These are phyloP conservation scores for Fukomys damarensis DNA, from an alignment of 2,113 vertebrate species.

Conservation along the genomic window DNA sequence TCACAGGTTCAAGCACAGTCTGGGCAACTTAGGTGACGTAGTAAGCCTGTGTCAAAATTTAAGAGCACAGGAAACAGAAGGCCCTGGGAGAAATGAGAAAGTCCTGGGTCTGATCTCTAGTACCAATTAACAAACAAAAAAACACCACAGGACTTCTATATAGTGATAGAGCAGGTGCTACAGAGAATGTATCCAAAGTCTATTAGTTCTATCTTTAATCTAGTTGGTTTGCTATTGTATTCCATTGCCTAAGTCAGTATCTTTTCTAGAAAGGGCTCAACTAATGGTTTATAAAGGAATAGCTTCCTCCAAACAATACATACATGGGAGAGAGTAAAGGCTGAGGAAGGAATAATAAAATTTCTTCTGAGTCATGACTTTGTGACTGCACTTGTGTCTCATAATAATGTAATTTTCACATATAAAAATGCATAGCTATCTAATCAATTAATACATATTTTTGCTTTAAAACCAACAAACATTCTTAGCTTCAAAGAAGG, in stretches of 20 bases:
- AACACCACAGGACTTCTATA: background rate
- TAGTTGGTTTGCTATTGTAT: background rate
- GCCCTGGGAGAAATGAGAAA: background rate
- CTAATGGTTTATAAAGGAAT: background rate
- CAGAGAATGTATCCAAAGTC: background rate
- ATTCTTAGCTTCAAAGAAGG: background rate
- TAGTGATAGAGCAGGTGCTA: background rate
- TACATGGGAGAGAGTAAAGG: background rate
- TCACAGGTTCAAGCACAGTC: background rate
- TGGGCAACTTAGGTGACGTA: background rate
- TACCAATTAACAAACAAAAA: background rate
- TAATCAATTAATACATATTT: background rate
- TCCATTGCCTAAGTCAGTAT: background rate
- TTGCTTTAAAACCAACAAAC: slow-evolving; percentile 2
- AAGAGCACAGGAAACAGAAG: background rate
- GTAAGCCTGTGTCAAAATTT: background rate
- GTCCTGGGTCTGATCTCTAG: background rate
- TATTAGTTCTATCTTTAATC: background rate
- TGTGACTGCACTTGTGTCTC: background rate
- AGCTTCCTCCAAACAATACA: background rate
- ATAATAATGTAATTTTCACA: background rate
- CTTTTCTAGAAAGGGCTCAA: background rate
- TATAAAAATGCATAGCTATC: background rate
- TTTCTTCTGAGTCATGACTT: background rate
- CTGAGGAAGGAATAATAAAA: background rate